Evolutionary conservation across 2,888 invertebrate species (phyloP).

Genomic region (Stenodema calcarata): DNA sequence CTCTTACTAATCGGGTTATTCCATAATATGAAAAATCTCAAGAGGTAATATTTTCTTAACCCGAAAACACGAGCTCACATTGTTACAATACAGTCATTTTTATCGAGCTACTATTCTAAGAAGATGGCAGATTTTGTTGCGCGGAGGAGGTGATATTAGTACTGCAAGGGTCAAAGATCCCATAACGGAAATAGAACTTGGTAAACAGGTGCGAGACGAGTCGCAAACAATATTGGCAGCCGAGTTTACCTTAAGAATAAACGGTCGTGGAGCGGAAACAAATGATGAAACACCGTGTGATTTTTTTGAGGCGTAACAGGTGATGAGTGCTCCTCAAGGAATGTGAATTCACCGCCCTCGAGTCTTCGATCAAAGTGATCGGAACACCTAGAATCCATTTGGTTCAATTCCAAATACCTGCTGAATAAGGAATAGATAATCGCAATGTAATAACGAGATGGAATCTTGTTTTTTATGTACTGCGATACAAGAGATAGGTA

Average conservation of each 20-base stretch:
- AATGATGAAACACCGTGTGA: constrained; percentile 4
- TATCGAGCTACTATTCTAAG: too few relatives aligned
- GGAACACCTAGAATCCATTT: background rate
- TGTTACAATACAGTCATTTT: too few relatives aligned
- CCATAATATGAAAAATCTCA: too few relatives aligned
- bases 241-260: background rate
- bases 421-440: background rate
- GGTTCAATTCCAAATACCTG: background rate
- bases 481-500: too few relatives aligned
- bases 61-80: too few relatives aligned
- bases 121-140: too few relatives aligned
- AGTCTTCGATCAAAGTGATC: background rate
- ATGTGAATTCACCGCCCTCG: background rate
- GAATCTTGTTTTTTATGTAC: too few relatives aligned
- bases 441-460: background rate
- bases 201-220: constrained; percentile 15
- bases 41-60: too few relatives aligned
- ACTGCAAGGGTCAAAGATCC: background rate
- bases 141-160: too few relatives aligned
- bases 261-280: background rate
- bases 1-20: too few relatives aligned
- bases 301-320: background rate
- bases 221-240: background rate
- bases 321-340: background rate
- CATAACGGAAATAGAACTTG: background rate